These are phyloP conservation scores for Apodemus sylvaticus DNA, from an alignment of 2,113 vertebrate species.

Conservation along the genomic window DNA sequence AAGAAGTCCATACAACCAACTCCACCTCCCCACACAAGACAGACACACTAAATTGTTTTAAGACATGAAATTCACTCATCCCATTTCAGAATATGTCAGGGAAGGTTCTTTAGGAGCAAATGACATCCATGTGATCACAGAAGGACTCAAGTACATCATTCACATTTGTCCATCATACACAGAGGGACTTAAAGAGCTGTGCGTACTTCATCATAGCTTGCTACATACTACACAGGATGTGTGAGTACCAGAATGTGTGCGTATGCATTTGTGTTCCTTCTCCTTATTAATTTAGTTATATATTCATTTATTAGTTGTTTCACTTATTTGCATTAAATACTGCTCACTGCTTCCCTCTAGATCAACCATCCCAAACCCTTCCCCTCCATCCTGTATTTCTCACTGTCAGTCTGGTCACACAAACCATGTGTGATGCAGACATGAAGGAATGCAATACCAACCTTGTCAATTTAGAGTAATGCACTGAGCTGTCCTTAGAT, in stretches of 20 bases:
- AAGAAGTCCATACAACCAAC: background rate
- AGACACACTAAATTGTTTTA: background rate
- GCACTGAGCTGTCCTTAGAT: too few species aligned
- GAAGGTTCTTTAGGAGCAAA: background rate
- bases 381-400: too few species aligned
- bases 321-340: too few species aligned
- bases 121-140: background rate
- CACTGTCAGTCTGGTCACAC: too few species aligned
- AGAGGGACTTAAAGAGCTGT: background rate
- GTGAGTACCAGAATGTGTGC: background rate
- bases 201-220: background rate
- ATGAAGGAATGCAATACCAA: too few species aligned
- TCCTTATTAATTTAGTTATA: too few species aligned
- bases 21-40: background rate
- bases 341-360: too few species aligned
- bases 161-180: background rate
- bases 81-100: background rate
- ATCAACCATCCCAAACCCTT: too few species aligned
- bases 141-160: background rate
- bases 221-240: background rate
- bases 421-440: too few species aligned
- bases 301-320: too few species aligned
- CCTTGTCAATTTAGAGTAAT: too few species aligned
- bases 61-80: background rate
- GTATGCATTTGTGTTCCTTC: background rate